Base-by-base conservation (phyloP, 1,140 invertebrate genomes). In the Papilio helenus region DNA sequence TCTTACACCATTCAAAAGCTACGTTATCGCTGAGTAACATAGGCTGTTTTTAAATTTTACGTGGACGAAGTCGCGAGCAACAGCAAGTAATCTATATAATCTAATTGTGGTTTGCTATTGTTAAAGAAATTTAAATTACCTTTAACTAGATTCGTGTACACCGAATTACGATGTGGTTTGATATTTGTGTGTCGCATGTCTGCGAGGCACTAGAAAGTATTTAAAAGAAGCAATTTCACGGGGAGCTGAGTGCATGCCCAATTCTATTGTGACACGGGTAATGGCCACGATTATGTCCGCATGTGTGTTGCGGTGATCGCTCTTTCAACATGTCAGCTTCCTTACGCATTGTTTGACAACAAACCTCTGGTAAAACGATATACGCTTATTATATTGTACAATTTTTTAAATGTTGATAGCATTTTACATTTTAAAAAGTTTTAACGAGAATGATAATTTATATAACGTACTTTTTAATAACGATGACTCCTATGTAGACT, bases 191-290 rank as follows among this genome's bases (percentile, higher is more conserved):
- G 26, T 80, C 68, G 76, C 80, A 83, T 82, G 76, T 78, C 77
- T 34, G 77, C 80, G 74, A 79, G 77, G 80, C 81, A 85, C 84
- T 90, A 90, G 89, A 91, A 90, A 91, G 90, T 91, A 91, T 92
- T 91, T 89, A 92, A 90, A 89, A 90, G 86, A 87, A 79, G 86
- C 87, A 93, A 93, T 93, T 93, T 93, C 88, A 90, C 90, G 91
- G 89, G 72, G 85, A 80, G 34, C 80, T 87, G 86, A 65, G 73
- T 84, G 85, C 79, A 81, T 85, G 88, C 91, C 91, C 91, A 93
- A 93, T 93, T 92, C 91, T 90, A 91, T 92, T 92, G 91, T 92
- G 82, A 84, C 79, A 79, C 79, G 34, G 34, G 88, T 92, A 92
- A 92, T 91, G 80, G 87, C 79, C 34, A 83, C 87, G 87, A 91